phyloP scores from a whole-genome alignment of 2,797 vertebrate genomes.

The Agapornis canus region DNA sequence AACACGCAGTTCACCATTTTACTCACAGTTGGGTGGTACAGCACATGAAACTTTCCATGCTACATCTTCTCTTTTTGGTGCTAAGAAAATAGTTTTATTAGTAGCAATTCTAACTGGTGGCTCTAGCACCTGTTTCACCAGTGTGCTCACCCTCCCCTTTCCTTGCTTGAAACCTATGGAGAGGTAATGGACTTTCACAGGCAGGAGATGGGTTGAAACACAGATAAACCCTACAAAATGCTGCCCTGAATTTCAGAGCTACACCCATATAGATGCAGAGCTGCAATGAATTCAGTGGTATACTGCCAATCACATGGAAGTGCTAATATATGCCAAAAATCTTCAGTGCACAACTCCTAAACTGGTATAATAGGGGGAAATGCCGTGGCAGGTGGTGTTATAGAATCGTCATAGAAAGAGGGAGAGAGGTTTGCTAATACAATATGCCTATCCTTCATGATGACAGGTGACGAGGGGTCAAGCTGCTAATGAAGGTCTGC shows the following conservation, averaged over 20 bases:
- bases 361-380: slow-evolving; percentile 60
- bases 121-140: not conserved
- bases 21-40: not conserved
- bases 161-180: not conserved
- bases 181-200: not conserved
- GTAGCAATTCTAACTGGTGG: not conserved
- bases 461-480: slow-evolving; percentile 60
- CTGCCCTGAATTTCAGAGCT: slow-evolving; percentile 38
- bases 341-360: slow-evolving; percentile 58
- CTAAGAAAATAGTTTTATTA: not conserved
- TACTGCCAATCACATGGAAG: slow-evolving; percentile 61
- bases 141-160: not conserved
- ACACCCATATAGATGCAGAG: slow-evolving; percentile 15
- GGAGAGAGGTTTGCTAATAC: slow-evolving; percentile 55
- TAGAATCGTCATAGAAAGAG: slow-evolving; percentile 9
- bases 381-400: slow-evolving; percentile 68
- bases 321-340: slow-evolving; percentile 70
- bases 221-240: not conserved
- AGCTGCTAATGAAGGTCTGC: slow-evolving; percentile 66
- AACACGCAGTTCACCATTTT: not conserved
- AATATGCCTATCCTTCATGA: not conserved
- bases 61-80: not conserved
- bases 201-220: not conserved
- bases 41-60: not conserved
- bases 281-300: slow-evolving; percentile 54